Base-by-base conservation (phyloP, 2,797 vertebrate genomes). In the Alcedo quadribrachys region DNA sequence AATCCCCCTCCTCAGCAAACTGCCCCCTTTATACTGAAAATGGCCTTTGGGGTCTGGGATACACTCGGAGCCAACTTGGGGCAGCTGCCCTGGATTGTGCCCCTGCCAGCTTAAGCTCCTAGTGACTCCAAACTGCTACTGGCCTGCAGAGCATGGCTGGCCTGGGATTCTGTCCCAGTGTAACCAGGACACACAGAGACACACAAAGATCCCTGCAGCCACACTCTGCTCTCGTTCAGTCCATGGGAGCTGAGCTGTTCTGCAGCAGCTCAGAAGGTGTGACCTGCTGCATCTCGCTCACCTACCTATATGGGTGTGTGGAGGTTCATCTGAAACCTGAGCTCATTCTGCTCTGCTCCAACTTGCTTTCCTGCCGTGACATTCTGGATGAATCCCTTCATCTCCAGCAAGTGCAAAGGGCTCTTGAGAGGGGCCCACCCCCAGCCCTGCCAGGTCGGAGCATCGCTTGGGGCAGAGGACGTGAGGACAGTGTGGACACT, bases 151-250 rank as follows among this genome's bases (percentile, higher is more conserved):
- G 6, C 58, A 5, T 27, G 48, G 48, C 48, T 50, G 48, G 15
- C 48, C 48, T 27, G 25, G 58, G 24, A 19, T 30, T 20, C 37
- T 42, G 37, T 28, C 37, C 35, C 35, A 40, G 58, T 6, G 8
- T 18, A 46, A 32, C 30, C 62, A 32, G 30, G 28, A 22, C 43
- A 32, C 40, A 12, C 22, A 15, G 61, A 42, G 27, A 14, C 0
- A 4, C 27, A 15, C 4, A 2, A 5, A 0, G 1, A 28, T 3
- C 43, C 32, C 5, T 8, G 0, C 4, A 2, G 28, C 15, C 28
- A 12, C 0, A 0, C 75, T 20, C 20, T 4, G 28, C 68, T 32
- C 43, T 5, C 5, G 53, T 5, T 45, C 6, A 3, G 46, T 4
- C 55, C 69, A 53, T 10, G 69, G 30, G 40, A 37, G 48, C 54